phyloP scores from a whole-genome alignment of 2,888 invertebrate species.

The Hemaris fuciformis region DNA sequence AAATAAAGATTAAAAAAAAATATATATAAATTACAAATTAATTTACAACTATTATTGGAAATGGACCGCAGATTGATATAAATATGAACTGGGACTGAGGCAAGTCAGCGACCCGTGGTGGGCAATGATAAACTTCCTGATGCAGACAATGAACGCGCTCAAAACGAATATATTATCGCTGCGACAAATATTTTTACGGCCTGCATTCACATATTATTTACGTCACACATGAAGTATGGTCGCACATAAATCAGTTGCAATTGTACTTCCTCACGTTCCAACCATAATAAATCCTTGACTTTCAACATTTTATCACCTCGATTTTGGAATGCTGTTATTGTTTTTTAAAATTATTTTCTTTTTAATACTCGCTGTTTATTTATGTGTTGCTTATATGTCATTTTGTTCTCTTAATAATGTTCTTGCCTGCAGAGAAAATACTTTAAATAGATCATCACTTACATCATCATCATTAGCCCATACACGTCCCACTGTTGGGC shows the following conservation, averaged over 20 bases:
- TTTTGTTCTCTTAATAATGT: background rate
- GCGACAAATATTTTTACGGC: slow-evolving; percentile 27
- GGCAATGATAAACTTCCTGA: slow-evolving; percentile 23
- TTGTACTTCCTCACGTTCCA: slow-evolving; percentile 6
- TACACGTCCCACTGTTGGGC: too few relatives aligned
- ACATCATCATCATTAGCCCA: too few relatives aligned
- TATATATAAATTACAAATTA: background rate
- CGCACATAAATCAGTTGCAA: background rate
- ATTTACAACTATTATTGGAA: slow-evolving; percentile 9
- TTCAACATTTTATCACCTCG: slow-evolving; percentile 7
- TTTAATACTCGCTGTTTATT: background rate
- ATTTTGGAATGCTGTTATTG: background rate
- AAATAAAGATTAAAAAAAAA: background rate
- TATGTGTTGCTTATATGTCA: background rate
- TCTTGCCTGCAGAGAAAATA: too few relatives aligned
- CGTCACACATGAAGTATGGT: slow-evolving; percentile 8
- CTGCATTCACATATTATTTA: slow-evolving; percentile 16
- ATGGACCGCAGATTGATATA: slow-evolving; percentile 26
- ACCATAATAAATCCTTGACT: slow-evolving; percentile 1
- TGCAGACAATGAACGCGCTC: slow-evolving; percentile 27
- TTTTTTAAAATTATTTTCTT: background rate
- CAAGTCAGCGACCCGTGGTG: slow-evolving; percentile 26
- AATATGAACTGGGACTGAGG: slow-evolving; percentile 31
- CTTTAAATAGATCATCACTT: too few relatives aligned
- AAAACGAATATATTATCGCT: slow-evolving; percentile 24